Percentiles rank a stretch among this genome's conserved stretches.
phyloP scores from a whole-genome alignment of 1,140 invertebrate genomes.

The Nylanderia fulva region DNA sequence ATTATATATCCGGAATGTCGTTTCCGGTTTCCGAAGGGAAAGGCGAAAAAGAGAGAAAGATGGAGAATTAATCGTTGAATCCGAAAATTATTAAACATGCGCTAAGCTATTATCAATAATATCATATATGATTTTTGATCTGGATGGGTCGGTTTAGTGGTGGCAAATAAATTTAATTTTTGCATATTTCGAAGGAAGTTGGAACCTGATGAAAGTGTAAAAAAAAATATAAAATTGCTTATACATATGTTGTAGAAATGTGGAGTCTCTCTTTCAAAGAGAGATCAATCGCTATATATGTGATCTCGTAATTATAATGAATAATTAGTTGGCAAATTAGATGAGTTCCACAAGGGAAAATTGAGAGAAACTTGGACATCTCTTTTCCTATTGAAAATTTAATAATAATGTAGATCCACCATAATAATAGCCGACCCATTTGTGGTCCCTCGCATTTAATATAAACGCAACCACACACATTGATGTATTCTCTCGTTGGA shows the following conservation, averaged over 20 bases:
- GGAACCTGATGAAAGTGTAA: neutral
- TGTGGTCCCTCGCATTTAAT: constrained; percentile 62
- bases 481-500: constrained; percentile 74
- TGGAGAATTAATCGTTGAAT: constrained; percentile 18
- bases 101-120: constrained; percentile 49
- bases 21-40: constrained; percentile 9
- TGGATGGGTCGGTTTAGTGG: constrained; percentile 56
- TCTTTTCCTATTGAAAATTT: no score
- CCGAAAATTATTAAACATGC: constrained; percentile 52
- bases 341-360: neutral
- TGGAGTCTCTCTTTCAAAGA: no score
- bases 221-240: neutral
- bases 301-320: neutral
- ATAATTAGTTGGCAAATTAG: neutral
- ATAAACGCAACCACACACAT: constrained; percentile 66
- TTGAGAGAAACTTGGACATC: neutral
- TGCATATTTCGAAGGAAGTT: no score
- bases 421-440: constrained; percentile 53
- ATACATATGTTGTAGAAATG: no score
- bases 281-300: neutral
- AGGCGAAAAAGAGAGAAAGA: no score
- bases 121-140: constrained; percentile 51
- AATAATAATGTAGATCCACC: no score
- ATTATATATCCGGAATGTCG: constrained; percentile 22
- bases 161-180: neutral